phyloP scores from a whole-genome alignment of 2,888 invertebrate genomes.

The Muschampia plurimacula region DNA sequence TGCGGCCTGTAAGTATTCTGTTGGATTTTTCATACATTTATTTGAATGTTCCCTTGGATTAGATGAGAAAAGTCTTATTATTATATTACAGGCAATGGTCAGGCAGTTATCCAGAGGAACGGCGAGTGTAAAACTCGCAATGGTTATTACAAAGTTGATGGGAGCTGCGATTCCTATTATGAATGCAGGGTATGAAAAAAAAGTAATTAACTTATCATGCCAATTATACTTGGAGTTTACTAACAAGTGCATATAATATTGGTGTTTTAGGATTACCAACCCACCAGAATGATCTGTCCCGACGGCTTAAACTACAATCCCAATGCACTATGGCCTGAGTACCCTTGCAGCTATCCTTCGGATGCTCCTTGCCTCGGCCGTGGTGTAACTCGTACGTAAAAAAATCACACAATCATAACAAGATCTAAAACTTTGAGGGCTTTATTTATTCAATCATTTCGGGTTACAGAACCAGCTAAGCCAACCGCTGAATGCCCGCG shows the following conservation, averaged over 20 bases:
- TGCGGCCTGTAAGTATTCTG: constrained; percentile 43
- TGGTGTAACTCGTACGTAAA: constrained; percentile 63
- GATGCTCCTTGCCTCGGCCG: constrained; percentile 89
- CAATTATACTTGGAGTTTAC: background rate
- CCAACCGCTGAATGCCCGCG: constrained; percentile 91
- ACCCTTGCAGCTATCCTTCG: constrained; percentile 91
- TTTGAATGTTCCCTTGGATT: background rate
- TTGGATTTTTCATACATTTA: background rate
- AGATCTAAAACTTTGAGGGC: background rate
- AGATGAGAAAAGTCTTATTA: background rate
- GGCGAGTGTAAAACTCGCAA: constrained; percentile 84
- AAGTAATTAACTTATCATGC: too few species aligned
- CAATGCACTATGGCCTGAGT: constrained; percentile 83
- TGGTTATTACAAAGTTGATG: constrained; percentile 84
- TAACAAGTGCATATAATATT: background rate
- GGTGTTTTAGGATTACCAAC: constrained; percentile 81
- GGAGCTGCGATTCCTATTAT: constrained; percentile 88
- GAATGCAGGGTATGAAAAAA: constrained; percentile 62
- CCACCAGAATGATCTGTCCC: constrained; percentile 88
- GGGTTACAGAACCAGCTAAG: constrained; percentile 88
- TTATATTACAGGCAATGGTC: constrained; percentile 43
- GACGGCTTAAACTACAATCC: constrained; percentile 90
- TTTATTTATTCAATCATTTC: background rate
- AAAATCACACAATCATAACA: background rate
- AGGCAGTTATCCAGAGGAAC: background rate